Conservation (phyloP, 1,140 invertebrate genomes). For the Penaeus vannamei region DNA sequence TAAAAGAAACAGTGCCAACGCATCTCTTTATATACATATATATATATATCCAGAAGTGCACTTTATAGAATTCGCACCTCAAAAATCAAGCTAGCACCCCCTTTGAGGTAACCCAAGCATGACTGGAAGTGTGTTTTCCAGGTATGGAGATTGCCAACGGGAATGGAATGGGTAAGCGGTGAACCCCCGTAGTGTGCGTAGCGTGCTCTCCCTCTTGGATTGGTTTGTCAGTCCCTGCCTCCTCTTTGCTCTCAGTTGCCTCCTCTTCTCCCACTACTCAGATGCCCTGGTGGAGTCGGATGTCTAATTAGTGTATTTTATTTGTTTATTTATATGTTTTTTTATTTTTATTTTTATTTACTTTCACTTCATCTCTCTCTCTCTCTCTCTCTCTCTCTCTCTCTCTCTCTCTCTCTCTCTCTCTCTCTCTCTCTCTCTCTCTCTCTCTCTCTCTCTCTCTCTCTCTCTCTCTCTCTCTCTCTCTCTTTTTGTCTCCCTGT, state of each 20-base stretch:
- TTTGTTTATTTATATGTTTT: too few species aligned
- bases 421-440: too few species aligned
- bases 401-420: accelerated
- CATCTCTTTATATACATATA: background rate
- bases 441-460: too few species aligned
- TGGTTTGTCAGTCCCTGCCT: constrained; percentile 63
- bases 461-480: too few species aligned
- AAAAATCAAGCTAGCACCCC: constrained; percentile 31
- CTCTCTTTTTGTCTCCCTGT: too few species aligned
- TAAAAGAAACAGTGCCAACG: too few species aligned
- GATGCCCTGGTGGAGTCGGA: too few species aligned
- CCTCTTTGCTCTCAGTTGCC: constrained; percentile 43
- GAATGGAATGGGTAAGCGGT: constrained; percentile 64
- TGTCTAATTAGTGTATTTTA: too few species aligned
- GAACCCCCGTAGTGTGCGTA: constrained; percentile 58
- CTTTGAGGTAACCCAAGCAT: constrained; percentile 60
- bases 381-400: accelerated
- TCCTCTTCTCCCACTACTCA: too few species aligned
- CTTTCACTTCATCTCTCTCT: too few species aligned
- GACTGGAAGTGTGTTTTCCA: constrained; percentile 66
- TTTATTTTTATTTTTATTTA: too few species aligned
- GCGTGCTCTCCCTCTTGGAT: constrained; percentile 61
- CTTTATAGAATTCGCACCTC: constrained; percentile 34
- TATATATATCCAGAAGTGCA: background rate
- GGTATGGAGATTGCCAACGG: constrained; percentile 64